Evolutionary conservation across 1,140 invertebrate species (phyloP), one percentile per base, ranked within the genome.

Genomic region (Aphaenogaster ashmeadi): DNA sequence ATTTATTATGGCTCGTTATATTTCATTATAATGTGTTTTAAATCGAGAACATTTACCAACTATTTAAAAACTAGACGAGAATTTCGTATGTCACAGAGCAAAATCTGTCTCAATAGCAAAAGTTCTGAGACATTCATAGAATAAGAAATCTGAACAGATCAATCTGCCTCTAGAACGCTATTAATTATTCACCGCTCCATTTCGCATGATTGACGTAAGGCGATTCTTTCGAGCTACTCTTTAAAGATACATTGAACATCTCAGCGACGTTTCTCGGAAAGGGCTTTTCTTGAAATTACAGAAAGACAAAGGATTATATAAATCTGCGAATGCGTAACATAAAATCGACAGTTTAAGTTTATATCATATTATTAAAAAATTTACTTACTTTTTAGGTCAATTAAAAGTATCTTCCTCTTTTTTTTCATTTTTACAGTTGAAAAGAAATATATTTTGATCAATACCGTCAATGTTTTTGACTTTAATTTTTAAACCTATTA

Each of bases 101-200:
- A 77, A 27, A 44, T 60, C 6, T 64, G 3, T 13, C 41, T 44
- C 41, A 11, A 33, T 4, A 21, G 4, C 64, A 38, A 79, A 66
- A 79, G 3, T 41, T 33, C 11, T 36, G 18, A 52, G 44, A 64
- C 33, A 36, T 79, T 18, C 9, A 33, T 60, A 47, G 9, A 79
- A 79, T 36, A 52, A 52, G 3, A 66, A 38, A 36, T 79, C 2
- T 50, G 18, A 79, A 18, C 18, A 27, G n/a, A 44, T 77, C 38
- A 58, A 77, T 58, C 38, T 44, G 13, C 38, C 38, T 27, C 27
- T 4, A 44, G 2, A 18, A 56, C 33, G 3, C 18, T 74, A 60
- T 60, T 41, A 77, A 77, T 4, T 77, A 77, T 77, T 60, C 13
- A 75, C 58, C 11, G 52, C 4, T 75, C 27, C 9, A 58, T 58